These are phyloP conservation scores for Spodoptera littoralis DNA, from an alignment of 2,888 invertebrate species.

Conservation along the genomic window DNA sequence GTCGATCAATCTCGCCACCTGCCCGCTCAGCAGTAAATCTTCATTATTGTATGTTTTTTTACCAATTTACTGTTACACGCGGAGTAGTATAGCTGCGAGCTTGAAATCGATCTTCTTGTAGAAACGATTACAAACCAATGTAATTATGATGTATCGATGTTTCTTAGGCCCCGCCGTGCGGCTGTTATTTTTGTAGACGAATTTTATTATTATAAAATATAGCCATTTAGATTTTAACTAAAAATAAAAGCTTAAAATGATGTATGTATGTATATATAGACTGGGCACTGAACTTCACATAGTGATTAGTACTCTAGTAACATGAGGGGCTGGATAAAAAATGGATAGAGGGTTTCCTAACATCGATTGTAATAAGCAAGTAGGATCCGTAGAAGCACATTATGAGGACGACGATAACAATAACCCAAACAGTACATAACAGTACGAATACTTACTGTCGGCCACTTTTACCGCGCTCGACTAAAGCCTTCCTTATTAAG, in stretches of 20 bases:
- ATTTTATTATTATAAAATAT: conserved; percentile 54
- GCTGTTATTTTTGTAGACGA: conserved; percentile 43
- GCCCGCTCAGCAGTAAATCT: conserved; percentile 78
- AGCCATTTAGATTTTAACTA: conserved; percentile 19
- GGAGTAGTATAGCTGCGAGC: conserved; percentile 58
- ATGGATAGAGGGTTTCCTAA: background rate
- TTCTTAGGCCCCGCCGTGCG: conserved; percentile 47
- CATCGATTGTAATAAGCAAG: background rate
- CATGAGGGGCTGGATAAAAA: background rate
- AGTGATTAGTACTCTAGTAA: background rate
- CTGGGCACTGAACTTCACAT: conserved; percentile 1
- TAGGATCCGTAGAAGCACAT: background rate
- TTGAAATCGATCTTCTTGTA: conserved; percentile 60
- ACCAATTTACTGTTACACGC: conserved; percentile 77
- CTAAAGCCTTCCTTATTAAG: conserved; percentile 81
- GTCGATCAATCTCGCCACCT: conserved; percentile 78
- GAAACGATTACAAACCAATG: conserved; percentile 61
- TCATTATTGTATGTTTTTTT: conserved; percentile 80
- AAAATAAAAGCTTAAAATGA: conserved; percentile 17
- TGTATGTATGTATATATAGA: background rate
- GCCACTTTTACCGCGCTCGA: conserved; percentile 73
- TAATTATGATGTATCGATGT: conserved; percentile 62
- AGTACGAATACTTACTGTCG: conserved; percentile 51
- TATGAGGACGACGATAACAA: conserved; percentile 38
- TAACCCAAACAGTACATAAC: conserved; percentile 48